phyloP scores from a whole-genome alignment of 2,113 vertebrate genomes.

The Amia ocellicauda region DNA sequence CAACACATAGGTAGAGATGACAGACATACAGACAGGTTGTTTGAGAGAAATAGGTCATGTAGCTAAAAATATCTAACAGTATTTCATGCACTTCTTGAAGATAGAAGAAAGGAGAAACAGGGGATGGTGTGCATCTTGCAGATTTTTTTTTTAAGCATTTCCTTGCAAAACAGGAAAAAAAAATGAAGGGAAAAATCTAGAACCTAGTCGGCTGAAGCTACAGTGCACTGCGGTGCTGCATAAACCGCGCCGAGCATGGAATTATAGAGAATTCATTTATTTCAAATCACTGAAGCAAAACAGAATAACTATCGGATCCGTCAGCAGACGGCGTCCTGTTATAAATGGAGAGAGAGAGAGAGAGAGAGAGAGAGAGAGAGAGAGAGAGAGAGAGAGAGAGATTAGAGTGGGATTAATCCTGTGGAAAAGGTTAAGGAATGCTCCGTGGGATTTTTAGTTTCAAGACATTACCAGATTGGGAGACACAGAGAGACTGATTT shows the following conservation, averaged over 20 bases:
- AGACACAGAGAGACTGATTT: background rate
- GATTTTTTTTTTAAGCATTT: too few relatives aligned
- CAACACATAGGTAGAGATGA: too few relatives aligned
- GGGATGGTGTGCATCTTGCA: too few relatives aligned
- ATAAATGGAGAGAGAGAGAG: conserved; percentile 13
- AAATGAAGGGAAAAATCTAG: too few relatives aligned
- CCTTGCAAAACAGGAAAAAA: too few relatives aligned
- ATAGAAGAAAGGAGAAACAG: too few relatives aligned
- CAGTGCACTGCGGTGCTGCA: conserved; percentile 41
- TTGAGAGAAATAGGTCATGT: conserved; percentile 74
- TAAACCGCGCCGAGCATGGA: conserved; percentile 44
- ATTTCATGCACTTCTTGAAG: conserved; percentile 31
- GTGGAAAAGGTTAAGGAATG: conserved; percentile 39
- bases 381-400: conserved; percentile 23
- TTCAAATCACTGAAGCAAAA: conserved; percentile 62
- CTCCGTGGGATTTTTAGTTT: conserved; percentile 38
- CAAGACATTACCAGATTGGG: conserved; percentile 13
- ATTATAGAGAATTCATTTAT: conserved; percentile 63
- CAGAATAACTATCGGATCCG: conserved; percentile 56
- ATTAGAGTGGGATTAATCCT: conserved; percentile 56
- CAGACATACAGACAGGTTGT: conserved; percentile 70
- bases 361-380: background rate
- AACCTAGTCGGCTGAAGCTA: background rate
- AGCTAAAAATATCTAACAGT: conserved; percentile 73
- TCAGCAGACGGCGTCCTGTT: conserved; percentile 39